Base-by-base conservation (phyloP, 2,797 vertebrate species). In the Brotula barbata region DNA sequence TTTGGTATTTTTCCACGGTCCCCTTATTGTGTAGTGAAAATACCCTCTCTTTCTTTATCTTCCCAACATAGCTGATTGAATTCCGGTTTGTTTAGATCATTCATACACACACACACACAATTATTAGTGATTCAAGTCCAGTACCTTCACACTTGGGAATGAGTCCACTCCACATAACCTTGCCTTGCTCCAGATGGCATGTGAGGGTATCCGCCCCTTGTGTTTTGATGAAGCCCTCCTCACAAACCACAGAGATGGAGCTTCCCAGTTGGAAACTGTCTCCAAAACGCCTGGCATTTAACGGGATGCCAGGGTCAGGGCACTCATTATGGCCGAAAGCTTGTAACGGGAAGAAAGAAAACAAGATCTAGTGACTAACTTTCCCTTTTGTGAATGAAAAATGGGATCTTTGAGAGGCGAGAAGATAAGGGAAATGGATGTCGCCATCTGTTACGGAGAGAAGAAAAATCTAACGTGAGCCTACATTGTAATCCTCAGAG, bases 171-270 rank as follows among this genome's bases (percentile, higher is more conserved):
- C 97, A 99, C 96, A 96, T 97, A 58, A 97, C 96, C 83, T 96
- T 96, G 51, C 94, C 93, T 64, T 96, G 94, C 82, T 94, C 89
- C 79, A 98, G 78, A 73, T 96, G 93, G 63, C 97, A 99, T 21
- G 94, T 94, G 78, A 99, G 96, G 75, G 95, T 99, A 90, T 99
- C 96, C 31, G 95, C 93, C 60, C 97, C 97, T 80, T 99, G 97
- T 9, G 95, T 99, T 93, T 98, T 98, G 84, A 99, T 99, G 89
- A 99, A 99, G 72, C 97, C 97, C 84, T 99, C 96, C 79, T 99
- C 97, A 72, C 97, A 99, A 83, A 97, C 95, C 76, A 99, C 95
- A 21, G 96, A 98, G 75, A 99, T 95, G 7, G 95, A 96, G 85
- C 93, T 97, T 53, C 96, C 97, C 82, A 99, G 83, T 58, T 98